phyloP scores from a whole-genome alignment of 35 echinoderm and acorn worm genomes.

The Lytechinus variegatus region DNA sequence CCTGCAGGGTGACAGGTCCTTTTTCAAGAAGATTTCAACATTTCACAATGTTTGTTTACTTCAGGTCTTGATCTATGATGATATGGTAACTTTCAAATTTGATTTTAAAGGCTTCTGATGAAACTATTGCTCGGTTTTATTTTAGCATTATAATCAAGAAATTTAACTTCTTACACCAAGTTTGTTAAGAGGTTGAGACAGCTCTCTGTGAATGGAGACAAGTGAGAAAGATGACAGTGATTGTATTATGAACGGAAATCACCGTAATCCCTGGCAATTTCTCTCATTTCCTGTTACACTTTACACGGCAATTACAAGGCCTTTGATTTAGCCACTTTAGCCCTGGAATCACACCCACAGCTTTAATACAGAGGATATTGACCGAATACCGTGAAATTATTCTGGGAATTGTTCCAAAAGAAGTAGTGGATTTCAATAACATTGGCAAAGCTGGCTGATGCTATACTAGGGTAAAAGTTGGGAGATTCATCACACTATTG shows the following conservation, averaged over 20 bases:
- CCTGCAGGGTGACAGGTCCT: no score
- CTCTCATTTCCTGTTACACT: constrained; percentile 36
- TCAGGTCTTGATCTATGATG: no score
- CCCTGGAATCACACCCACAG: neutral
- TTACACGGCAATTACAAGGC: neutral
- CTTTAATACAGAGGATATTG: neutral
- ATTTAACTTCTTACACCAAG: neutral
- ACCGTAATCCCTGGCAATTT: constrained; percentile 15
- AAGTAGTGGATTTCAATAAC: neutral
- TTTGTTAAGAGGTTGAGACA: neutral
- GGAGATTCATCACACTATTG: neutral
- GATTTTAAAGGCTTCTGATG: no score
- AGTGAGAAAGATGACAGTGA: neutral
- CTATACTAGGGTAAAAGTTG: neutral
- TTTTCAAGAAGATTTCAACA: no score
- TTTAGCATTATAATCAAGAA: neutral
- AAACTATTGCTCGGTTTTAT: no score
- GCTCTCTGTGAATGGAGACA: neutral
- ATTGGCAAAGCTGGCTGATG: neutral
- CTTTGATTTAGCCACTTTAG: neutral
- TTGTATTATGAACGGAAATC: constrained; percentile 10
- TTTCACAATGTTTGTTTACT: no score
- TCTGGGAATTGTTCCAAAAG: neutral
- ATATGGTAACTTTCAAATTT: no score
- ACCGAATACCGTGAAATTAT: constrained; percentile 4